Base-by-base conservation (phyloP, 2,888 invertebrate genomes). In the Hemithea aestivaria region DNA sequence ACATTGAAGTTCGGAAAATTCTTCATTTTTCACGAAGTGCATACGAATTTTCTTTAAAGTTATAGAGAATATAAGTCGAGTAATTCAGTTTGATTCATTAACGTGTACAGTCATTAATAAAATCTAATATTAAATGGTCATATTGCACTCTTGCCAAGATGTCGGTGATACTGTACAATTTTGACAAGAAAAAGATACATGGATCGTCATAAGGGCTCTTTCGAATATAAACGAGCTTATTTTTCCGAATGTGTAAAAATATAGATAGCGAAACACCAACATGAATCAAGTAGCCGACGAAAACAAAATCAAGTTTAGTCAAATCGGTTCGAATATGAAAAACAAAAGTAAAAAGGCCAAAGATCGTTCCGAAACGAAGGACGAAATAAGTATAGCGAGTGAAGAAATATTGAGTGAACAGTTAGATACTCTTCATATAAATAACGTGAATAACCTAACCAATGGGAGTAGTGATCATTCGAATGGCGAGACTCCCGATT, bases 311-410 rank as follows among this genome's bases (percentile, higher is more conserved):
- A 80, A 78, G 65, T 79, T 78, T 72, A 82, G 62, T 78, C 76
- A 77, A 62, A 74, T 73, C 62, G 64, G 70, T 68, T 68, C 73
- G 51, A 76, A 64, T 67, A 65, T 73, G 60, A 83, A 74, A 76
- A 82, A 73, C 64, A 82, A 82, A 80, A 74, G 61, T 68, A 81
- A 77, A 79, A 84, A 83, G 73, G 76, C 85, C 82, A 85, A 87
- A 85, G 84, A 87, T 69, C 73, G 73, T 68, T 62, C 76, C 46
- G 75, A 76, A 67, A 61, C 62, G 56, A 65, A 69, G 61, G 75
- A 75, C 38, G 77, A 73, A 51, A 62, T 69, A 66, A 66, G 63
- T 66, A 73, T 76, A 73, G 54, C 70, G 52, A 76, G 73, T 60
- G 74, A 76, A 48, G 76, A 76, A 43, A 72, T 76, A 48, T 62